These are phyloP conservation scores for Microcebus tavaratra DNA, from an alignment of 2,113 vertebrate genomes.

Conservation along the genomic window DNA sequence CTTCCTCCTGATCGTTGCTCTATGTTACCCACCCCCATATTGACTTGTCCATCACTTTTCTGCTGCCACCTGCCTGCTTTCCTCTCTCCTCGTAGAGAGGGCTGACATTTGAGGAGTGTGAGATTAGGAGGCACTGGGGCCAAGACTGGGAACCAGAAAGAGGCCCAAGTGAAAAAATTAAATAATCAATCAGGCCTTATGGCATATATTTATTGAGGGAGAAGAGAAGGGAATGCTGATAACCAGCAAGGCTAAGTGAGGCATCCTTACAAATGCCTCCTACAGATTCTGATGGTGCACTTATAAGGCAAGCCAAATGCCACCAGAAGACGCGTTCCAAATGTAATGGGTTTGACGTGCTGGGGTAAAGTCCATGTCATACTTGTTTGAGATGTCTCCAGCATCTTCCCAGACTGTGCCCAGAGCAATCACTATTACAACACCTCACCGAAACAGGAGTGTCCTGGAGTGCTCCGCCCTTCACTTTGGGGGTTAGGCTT, in stretches of 20 bases:
- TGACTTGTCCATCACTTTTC: neutral
- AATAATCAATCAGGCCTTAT: neutral
- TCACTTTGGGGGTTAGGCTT: neutral
- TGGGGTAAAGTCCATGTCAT: slow-evolving; percentile 75
- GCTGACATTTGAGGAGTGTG: neutral
- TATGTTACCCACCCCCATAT: neutral
- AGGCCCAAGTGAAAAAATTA: neutral
- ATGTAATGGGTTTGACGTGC: slow-evolving; percentile 79
- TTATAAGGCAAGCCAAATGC: slow-evolving; percentile 79
- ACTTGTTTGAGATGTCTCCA: slow-evolving; percentile 78
- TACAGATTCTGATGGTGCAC: slow-evolving; percentile 67
- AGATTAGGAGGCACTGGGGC: neutral
- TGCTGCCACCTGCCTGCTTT: neutral
- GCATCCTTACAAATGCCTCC: slow-evolving; percentile 61
- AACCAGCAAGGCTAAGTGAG: neutral
- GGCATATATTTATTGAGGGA: neutral
- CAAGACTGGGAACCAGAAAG: slow-evolving; percentile 12
- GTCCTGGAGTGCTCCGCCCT: slow-evolving; percentile 49
- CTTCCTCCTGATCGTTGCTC: neutral
- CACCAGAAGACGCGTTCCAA: slow-evolving; percentile 78
- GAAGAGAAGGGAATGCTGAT: neutral
- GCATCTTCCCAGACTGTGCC: slow-evolving; percentile 79
- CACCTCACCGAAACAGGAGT: slow-evolving; percentile 66
- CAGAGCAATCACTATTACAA: slow-evolving; percentile 45
- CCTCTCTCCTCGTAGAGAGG: neutral